Base-by-base conservation (phyloP, 2,113 vertebrate genomes). In the Bos indicus region DNA sequence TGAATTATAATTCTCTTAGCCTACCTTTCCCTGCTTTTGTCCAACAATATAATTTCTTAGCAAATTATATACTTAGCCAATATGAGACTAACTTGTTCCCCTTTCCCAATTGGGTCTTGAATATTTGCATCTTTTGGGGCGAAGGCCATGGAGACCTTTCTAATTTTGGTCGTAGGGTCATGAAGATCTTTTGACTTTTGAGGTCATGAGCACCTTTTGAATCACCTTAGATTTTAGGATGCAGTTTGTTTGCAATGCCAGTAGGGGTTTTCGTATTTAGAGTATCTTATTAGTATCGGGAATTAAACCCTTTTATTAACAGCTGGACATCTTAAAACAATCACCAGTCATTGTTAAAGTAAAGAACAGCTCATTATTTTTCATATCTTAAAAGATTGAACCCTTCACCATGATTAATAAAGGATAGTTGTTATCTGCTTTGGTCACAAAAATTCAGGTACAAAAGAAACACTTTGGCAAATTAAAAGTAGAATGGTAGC, bases 351-450 rank as follows among this genome's bases (percentile, higher is more conserved):
- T 97, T 97, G 93, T 98, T 98, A 97, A 93, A 91, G 62, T 95
- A 97, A 98, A 96, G 97, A 98, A 98, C 71, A 96, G 92, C 87
- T 98, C 92, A 94, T 99, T 98, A 96, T 97, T 98, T 98, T 98
- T 97, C 60, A 46, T 98, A 98, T 98, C 98, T 98, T 91, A 98
- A 98, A 99, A 99, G 98, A 98, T 74, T 97, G 97, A 98, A 96
- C 91, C 98, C 95, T 98, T 98, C 97, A 98, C 67, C 16, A 97
- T 98, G 99, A 99, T 99, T 99, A 99, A 99, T 99, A 99, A 99
- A 98, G 97, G 98, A 98, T 98, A 98, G 97, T 99, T 99, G 98
- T 99, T 99, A 99, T 99, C 99, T 99, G 98, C 97, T 98, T 99
- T 99, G 99, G 98, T 98, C 98, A 98, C 98, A 98, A 99, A 99